Conservation (phyloP, 2,113 vertebrate species). For the Corythornis vintsioides region DNA sequence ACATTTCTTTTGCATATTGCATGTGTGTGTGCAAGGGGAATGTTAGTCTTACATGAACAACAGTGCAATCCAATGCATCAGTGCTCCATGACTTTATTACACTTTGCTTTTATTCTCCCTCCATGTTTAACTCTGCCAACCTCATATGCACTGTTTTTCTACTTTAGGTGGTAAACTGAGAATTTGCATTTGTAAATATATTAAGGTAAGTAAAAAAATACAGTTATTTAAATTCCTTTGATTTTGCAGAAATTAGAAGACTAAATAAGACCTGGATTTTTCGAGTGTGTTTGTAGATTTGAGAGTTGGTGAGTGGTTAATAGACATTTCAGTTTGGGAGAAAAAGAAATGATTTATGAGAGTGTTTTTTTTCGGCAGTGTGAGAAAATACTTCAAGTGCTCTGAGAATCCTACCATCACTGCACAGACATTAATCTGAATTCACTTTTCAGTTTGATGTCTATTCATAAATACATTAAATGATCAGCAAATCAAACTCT, state of each 20-base stretch:
- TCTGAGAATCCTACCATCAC: neutral
- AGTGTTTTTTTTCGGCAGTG: neutral
- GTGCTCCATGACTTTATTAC: neutral
- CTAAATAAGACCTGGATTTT: neutral
- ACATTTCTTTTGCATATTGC: neutral
- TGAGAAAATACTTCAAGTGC: neutral
- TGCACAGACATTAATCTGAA: neutral
- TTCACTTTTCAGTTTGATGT: conserved; percentile 8
- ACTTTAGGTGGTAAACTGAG: neutral
- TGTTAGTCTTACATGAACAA: neutral
- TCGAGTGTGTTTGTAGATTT: neutral
- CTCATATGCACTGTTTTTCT: neutral
- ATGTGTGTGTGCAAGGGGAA: neutral
- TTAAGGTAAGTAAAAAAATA: neutral
- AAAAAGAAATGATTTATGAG: neutral
- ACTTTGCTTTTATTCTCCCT: neutral
- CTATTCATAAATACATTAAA: conserved; percentile 24
- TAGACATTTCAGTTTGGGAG: neutral
- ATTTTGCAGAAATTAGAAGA: neutral
- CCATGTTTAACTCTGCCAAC: neutral
- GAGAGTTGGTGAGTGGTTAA: neutral
- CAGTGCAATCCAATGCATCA: neutral
- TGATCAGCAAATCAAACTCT: conserved; percentile 16
- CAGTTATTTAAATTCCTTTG: neutral
- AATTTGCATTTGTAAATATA: neutral